Base-by-base conservation (phyloP, 1,140 invertebrate genomes). In the Sminthurinus signatus region DNA sequence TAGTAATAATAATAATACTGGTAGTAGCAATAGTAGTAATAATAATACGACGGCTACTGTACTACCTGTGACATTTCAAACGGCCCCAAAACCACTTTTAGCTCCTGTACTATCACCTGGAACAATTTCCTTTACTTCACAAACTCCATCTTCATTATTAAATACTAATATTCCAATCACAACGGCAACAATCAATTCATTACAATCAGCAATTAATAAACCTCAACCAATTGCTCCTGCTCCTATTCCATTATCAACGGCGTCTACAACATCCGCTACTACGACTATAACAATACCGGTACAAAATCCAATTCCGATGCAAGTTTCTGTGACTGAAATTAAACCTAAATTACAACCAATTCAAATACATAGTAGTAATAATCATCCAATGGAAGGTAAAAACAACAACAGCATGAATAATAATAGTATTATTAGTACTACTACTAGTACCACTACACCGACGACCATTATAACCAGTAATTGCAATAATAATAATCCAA, bases 191-290 rank as follows among this genome's bases (percentile, higher is more conserved):
- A 43, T 28, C 25, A 52, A 39, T 43, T 21, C 59, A 17, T 27
- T 17, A 27, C 56, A 55, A 31, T 44, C 60, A 23, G 32, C 15
- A 36, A n/a, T n/a, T n/a, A n/a, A n/a, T n/a, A 59, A 64, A 25
- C 63, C 81, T 72, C 85, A 81, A 73, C 80, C 75, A 68, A 75
- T 65, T 36, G 66, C 54, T 17, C 54, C 63, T 14, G 60, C 70
- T 19, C 42, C 68, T 23, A 50, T 59, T 15, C 54, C 57, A 50
- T 19, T 56, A 60, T 31, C 21, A 23, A n/a, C 32, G 25, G 25
- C 43, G 14, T 50, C 27, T 27, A 50, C 19, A 39, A 32, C 50
- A 42, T 57, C 31, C n/a, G 36, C 48, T 19, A 56, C 48, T 23
- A 52, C 27, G 17, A 52, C 8, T 5, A 43, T 43, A 28, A 55